Conservation (phyloP, 2,797 vertebrate species). For the Psittacula derbiana region DNA sequence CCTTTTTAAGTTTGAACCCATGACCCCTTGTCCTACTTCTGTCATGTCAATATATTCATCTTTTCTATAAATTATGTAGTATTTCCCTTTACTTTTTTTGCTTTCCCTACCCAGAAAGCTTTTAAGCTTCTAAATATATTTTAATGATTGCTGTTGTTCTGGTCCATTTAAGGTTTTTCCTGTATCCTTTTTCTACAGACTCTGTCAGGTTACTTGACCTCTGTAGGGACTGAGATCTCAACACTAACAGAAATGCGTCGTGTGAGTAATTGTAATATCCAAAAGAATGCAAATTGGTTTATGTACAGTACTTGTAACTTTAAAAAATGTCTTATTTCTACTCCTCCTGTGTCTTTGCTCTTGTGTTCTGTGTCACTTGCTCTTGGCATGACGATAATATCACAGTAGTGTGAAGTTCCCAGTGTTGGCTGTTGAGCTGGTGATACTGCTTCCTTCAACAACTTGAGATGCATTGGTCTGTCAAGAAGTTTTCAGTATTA, state of each 20-base stretch:
- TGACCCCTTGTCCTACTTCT: neutral
- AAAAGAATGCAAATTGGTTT: neutral
- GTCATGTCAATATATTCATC: neutral
- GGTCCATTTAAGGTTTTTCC: slow-evolving; percentile 18
- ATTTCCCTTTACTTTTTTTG: neutral
- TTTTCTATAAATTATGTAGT: neutral
- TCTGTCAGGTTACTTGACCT: slow-evolving; percentile 88
- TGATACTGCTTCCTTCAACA: neutral
- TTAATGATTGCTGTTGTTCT: neutral
- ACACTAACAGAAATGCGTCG: slow-evolving; percentile 89
- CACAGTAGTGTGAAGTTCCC: neutral
- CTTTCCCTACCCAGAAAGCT: neutral
- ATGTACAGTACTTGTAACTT: neutral
- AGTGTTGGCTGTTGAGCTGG: neutral
- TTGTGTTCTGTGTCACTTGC: neutral
- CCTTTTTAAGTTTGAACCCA: neutral
- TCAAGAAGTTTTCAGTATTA: neutral
- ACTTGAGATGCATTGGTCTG: neutral
- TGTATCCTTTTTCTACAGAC: slow-evolving; percentile 75
- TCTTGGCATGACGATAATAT: neutral
- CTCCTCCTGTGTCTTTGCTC: neutral
- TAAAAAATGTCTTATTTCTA: neutral
- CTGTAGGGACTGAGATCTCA: slow-evolving; percentile 88
- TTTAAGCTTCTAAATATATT: neutral
- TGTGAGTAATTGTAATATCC: slow-evolving; percentile 76